phyloP scores from a whole-genome alignment of 1,140 invertebrate species.

The Lucilia cuprina region DNA sequence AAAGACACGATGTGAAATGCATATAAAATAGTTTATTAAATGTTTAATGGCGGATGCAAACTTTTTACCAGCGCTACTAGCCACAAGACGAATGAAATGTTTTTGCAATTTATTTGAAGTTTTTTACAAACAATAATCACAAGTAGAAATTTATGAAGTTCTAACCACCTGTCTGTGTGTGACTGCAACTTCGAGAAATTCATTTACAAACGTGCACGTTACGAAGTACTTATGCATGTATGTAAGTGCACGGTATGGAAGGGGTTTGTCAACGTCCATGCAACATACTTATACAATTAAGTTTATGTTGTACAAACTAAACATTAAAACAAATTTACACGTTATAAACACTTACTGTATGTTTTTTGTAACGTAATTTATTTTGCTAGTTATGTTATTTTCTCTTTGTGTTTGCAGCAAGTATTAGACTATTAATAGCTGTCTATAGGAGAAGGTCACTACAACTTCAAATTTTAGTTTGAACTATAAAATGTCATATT shows the following conservation, averaged over 20 bases:
- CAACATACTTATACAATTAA: not conserved
- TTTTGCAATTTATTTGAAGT: too few species aligned
- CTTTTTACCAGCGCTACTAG: not conserved
- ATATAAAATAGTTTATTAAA: not conserved
- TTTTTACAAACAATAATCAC: not conserved
- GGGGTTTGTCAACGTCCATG: not conserved
- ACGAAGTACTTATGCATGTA: not conserved
- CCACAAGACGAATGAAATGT: not conserved
- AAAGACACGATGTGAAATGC: not conserved
- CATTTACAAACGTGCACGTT: too few species aligned
- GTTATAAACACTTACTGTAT: conserved; percentile 12
- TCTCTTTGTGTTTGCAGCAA: not conserved
- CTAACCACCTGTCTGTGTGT: conserved; percentile 23
- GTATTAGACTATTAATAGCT: too few species aligned
- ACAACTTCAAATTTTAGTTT: too few species aligned
- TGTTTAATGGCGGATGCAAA: not conserved
- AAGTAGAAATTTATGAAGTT: conserved; percentile 22
- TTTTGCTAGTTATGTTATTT: not conserved
- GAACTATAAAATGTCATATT: too few species aligned
- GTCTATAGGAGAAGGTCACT: too few species aligned
- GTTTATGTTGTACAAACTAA: not conserved
- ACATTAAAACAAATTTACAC: conserved; percentile 27
- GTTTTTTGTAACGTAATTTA: not conserved
- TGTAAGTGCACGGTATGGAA: not conserved
- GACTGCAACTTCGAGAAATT: not conserved